phyloP scores from a whole-genome alignment of 1,140 invertebrate genomes.

The Diachasmimorpha longicaudata region DNA sequence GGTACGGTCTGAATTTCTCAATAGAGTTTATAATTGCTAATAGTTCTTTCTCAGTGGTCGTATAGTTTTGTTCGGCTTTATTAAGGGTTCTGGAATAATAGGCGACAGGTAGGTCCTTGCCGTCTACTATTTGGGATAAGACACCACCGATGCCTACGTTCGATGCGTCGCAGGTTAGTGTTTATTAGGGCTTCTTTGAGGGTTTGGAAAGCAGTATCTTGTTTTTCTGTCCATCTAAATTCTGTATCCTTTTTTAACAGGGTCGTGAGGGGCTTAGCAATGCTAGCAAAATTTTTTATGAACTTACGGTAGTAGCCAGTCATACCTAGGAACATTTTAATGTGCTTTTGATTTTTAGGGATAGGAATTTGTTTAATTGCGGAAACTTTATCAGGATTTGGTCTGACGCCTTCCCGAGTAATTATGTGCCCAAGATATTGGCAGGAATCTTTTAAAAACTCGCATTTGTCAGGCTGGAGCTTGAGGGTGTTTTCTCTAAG shows the following conservation, averaged over 20 bases:
- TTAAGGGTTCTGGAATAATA: constrained; percentile 38
- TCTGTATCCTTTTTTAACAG: constrained; percentile 40
- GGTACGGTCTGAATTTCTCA: constrained; percentile 16
- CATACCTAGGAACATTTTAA: constrained; percentile 42
- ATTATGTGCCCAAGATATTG: constrained; percentile 55
- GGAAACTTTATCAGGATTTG: constrained; percentile 34
- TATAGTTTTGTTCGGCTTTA: constrained; percentile 42
- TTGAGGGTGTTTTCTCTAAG: not conserved
- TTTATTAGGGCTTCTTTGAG: not conserved
- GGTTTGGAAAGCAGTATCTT: not conserved
- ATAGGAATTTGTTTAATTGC: constrained; percentile 43
- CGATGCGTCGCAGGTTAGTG: too few species aligned
- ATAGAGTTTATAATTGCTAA: not conserved
- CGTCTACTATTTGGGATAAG: constrained; percentile 26
- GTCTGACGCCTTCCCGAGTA: constrained; percentile 34
- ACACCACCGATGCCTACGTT: constrained; percentile 29
- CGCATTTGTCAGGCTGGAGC: constrained; percentile 12
- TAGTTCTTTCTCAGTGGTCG: constrained; percentile 37
- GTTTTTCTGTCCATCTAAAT: not conserved
- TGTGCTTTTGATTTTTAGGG: constrained; percentile 38
- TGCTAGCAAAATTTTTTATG: constrained; percentile 37
- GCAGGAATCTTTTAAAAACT: constrained; percentile 24
- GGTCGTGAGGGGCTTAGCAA: constrained; percentile 41
- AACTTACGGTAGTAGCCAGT: constrained; percentile 39
- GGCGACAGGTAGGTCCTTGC: constrained; percentile 29